These are phyloP conservation scores for Pseudochaenichthys georgianus DNA, from an alignment of 2,797 vertebrate species.

Conservation along the genomic window DNA sequence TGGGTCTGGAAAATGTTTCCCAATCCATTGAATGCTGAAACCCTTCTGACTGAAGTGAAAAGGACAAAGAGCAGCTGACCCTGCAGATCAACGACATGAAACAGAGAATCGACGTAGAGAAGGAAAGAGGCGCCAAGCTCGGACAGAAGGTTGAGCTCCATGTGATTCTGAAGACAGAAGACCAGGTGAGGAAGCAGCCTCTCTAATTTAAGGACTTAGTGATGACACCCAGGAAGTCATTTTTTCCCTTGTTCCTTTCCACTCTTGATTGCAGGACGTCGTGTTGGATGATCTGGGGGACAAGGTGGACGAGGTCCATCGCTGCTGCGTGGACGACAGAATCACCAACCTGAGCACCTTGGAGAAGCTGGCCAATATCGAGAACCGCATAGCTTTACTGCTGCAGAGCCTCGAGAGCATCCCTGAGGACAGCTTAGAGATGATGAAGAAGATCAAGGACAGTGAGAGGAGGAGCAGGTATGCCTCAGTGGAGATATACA, in stretches of 20 bases:
- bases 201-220: background rate
- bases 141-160: conserved; percentile 86
- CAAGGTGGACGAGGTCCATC: conserved; percentile 91
- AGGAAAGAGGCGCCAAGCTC: conserved; percentile 81
- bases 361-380: conserved; percentile 90
- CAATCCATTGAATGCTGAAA: background rate
- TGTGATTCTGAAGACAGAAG: conserved; percentile 80
- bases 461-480: conserved; percentile 89
- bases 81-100: conserved; percentile 80
- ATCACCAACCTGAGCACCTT: conserved; percentile 85
- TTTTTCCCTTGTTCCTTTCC: background rate
- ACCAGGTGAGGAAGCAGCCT: conserved; percentile 83
- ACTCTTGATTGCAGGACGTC: conserved; percentile 80
- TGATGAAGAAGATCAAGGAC: conserved; percentile 87
- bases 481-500: background rate
- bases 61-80: conserved; percentile 83
- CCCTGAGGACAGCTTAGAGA: conserved; percentile 80
- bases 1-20: too few relatives aligned
- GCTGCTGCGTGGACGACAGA: conserved; percentile 84
- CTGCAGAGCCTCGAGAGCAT: conserved; percentile 88
- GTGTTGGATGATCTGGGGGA: conserved; percentile 82
- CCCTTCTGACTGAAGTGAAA: conserved; percentile 80
- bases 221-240: background rate
- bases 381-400: conserved; percentile 85
- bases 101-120: conserved; percentile 82